Evolutionary conservation across 2,113 vertebrate species (phyloP), one percentile per base, ranked within the genome.

Genomic region (Glaucidium brasilianum): DNA sequence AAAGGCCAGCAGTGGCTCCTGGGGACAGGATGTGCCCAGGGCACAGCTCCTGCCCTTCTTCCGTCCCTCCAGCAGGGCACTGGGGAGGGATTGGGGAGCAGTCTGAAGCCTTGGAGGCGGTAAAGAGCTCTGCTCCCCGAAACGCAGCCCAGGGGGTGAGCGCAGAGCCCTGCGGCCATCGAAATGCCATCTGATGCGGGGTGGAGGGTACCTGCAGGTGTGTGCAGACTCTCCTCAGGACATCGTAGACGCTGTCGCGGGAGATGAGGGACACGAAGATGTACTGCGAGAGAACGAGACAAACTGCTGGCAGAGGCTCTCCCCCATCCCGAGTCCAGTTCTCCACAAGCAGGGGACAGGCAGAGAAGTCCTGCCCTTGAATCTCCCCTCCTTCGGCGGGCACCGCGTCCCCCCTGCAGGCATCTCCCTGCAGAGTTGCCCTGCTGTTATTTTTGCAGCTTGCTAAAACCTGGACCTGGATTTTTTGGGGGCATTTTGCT

Each of bases 181-280:
- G 2, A 15, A 55, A 81, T 0, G 1, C 3, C 1, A 2, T 9
- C 8, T 1, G 56, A 34, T 2, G 1, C 0, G 3, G 39, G 41
- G 43, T 6, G 1, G 10, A 12, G 8, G 58, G 62, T 97, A 99
- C 99, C 99, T 99, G 99, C 19, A 99, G 97, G 92, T 99, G 99
- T 3, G 99, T 99, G 97, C 99, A 99, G 97, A 99, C 99, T 96
- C 98, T 98, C 83, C 98, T 98, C 69, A 99, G 98, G 83, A 99
- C 98, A 0, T 99, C 99, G 12, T 99, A 99, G 5, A 99, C 99
- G 1, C 99, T 99, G 98, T 99, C 99, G 49, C 99, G 98, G 86
- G 99, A 99, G 59, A 99, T 98, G 90, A 99, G 97, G 26, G 99
- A 99, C 68, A 99, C 99, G 4, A 99, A 99, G 49, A 99, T 98